phyloP scores from a whole-genome alignment of 2,888 invertebrate species.

The Dusona sp. region DNA sequence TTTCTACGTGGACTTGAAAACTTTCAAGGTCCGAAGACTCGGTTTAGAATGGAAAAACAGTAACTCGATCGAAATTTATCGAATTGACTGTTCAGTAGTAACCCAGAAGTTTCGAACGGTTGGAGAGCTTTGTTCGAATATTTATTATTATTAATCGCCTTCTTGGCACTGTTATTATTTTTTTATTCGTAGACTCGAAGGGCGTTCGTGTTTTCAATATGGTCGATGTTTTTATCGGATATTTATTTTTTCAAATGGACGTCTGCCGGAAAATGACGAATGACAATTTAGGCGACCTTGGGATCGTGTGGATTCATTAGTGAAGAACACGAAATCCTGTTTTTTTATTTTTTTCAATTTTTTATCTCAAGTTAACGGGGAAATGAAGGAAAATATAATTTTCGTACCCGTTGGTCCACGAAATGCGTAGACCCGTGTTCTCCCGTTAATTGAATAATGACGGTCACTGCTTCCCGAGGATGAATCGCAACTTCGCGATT shows the following conservation, averaged over 20 bases:
- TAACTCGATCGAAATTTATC: background rate
- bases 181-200: background rate
- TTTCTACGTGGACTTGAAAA: background rate
- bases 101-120: background rate
- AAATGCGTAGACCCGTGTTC: conserved; percentile 23
- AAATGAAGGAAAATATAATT: conserved; percentile 10
- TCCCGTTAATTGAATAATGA: conserved; percentile 14
- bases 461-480: conserved; percentile 11
- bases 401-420: conserved; percentile 27
- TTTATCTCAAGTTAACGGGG: background rate
- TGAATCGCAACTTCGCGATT: background rate
- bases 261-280: background rate
- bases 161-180: background rate
- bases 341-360: too few relatives aligned
- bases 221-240: background rate
- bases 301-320: background rate
- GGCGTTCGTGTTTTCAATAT: background rate
- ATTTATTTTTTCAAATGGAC: background rate
- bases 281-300: background rate
- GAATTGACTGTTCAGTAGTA: background rate
- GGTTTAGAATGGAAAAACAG: background rate
- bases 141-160: too few relatives aligned
- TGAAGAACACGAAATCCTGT: background rate
- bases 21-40: background rate
- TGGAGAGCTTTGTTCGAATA: background rate